These are phyloP conservation scores for Coryphaenoides rupestris DNA, from an alignment of 2,113 vertebrate genomes.

Conservation along the genomic window DNA sequence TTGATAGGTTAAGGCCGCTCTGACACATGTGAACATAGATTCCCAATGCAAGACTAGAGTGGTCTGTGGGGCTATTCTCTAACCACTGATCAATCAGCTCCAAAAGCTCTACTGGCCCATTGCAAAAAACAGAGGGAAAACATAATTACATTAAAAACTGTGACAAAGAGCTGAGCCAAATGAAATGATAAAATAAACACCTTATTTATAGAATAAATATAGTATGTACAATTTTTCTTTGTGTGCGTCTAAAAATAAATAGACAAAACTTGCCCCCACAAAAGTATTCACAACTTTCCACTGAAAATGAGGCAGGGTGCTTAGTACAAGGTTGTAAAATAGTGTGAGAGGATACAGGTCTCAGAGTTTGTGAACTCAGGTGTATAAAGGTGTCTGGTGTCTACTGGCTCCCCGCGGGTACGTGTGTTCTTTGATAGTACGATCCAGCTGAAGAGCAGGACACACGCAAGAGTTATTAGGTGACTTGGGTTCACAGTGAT, in stretches of 20 bases:
- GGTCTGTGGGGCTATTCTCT: constrained; percentile 52
- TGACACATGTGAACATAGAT: constrained; percentile 31
- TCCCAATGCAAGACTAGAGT: constrained; percentile 14
- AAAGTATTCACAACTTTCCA: constrained; percentile 74
- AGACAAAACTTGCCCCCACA: constrained; percentile 72
- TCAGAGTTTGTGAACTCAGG: not conserved
- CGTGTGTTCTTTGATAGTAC: constrained; percentile 18
- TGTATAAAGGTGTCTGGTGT: not conserved
- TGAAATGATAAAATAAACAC: constrained; percentile 75
- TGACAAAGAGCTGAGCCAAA: constrained; percentile 54
- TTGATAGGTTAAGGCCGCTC: constrained; percentile 57
- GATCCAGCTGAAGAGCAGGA: not conserved
- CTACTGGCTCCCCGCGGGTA: constrained; percentile 3
- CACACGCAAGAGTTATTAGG: constrained; percentile 12
- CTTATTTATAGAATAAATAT: constrained; percentile 83
- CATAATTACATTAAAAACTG: constrained; percentile 27
- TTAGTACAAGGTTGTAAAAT: constrained; percentile 39
- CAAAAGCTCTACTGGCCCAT: constrained; percentile 64
- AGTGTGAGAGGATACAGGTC: constrained; percentile 2
- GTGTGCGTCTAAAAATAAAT: constrained; percentile 80
- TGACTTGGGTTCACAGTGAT: constrained; percentile 22
- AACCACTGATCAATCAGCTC: constrained; percentile 25
- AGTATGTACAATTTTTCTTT: constrained; percentile 78
- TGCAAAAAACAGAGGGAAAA: constrained; percentile 33
- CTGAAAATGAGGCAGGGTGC: constrained; percentile 49